These are phyloP conservation scores for Orthosia cruda DNA, from an alignment of 2,888 invertebrate species.

Conservation along the genomic window DNA sequence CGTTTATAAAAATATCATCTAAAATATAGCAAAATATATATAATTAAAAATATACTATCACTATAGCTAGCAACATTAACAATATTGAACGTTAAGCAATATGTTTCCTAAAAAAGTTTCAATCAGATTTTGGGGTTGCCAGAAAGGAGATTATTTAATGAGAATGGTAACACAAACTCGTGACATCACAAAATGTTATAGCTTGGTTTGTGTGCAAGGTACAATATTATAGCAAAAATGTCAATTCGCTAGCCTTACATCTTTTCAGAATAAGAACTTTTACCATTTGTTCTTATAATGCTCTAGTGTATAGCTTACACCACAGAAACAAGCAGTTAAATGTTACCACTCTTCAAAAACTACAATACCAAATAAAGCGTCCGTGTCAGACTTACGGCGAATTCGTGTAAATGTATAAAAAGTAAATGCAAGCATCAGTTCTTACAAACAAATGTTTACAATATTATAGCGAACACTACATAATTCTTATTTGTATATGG, in stretches of 20 bases:
- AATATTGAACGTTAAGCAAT: slow-evolving; percentile 89
- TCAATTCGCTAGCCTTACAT: slow-evolving; percentile 1
- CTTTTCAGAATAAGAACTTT: not conserved
- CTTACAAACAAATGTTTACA: slow-evolving; percentile 75
- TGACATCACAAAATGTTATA: slow-evolving; percentile 26
- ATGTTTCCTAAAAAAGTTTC: slow-evolving; percentile 83
- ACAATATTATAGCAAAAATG: not conserved
- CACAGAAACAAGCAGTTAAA: slow-evolving; percentile 20
- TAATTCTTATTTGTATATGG: slow-evolving; percentile 73
- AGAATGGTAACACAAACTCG: slow-evolving; percentile 49
- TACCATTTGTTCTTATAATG: not conserved
- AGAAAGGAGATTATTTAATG: slow-evolving; percentile 66
- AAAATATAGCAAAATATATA: slow-evolving; percentile 87
- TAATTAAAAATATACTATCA: slow-evolving; percentile 81
- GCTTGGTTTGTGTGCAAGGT: not conserved
- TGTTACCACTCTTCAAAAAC: slow-evolving; percentile 57
- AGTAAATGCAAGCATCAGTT: slow-evolving; percentile 86
- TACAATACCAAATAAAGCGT: slow-evolving; percentile 75
- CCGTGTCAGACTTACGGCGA: slow-evolving; percentile 75
- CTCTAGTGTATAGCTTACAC: slow-evolving; percentile 5
- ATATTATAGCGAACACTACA: slow-evolving; percentile 68
- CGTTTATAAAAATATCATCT: slow-evolving; percentile 86
- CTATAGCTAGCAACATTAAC: slow-evolving; percentile 89
- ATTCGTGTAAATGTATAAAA: slow-evolving; percentile 82
- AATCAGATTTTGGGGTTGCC: slow-evolving; percentile 81